Conservation (phyloP, 2,888 invertebrate species). For the Polyommatus icarus region DNA sequence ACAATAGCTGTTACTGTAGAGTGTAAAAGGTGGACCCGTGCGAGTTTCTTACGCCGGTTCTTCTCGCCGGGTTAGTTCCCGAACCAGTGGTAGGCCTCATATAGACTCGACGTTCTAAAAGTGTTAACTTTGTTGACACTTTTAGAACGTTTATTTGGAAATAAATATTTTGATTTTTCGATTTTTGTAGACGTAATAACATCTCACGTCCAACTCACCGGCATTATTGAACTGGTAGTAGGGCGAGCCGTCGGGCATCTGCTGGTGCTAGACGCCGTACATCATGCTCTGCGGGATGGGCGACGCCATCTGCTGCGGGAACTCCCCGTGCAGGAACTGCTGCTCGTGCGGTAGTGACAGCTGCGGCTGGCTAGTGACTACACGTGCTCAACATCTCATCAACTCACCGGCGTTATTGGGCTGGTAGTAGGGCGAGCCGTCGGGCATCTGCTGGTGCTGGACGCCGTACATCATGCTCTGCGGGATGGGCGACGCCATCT, state of each 20-base stretch:
- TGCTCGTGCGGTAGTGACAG: constrained; percentile 52
- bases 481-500: constrained; percentile 50
- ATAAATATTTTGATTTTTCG: too few species aligned
- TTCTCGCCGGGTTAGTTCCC: too few species aligned
- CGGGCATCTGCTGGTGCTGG: constrained; percentile 50
- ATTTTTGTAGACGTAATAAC: too few species aligned
- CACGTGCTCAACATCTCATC: too few species aligned
- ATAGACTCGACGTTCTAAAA: too few species aligned
- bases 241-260: constrained; percentile 51
- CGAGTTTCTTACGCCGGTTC: too few species aligned
- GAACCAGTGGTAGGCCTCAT: too few species aligned
- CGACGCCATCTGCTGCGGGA: constrained; percentile 52
- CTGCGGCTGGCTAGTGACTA: constrained; percentile 43
- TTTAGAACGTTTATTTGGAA: too few species aligned
- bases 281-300: constrained; percentile 43
- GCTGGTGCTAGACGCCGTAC: constrained; percentile 55
- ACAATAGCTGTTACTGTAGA: too few species aligned
- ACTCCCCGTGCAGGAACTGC: constrained; percentile 54
- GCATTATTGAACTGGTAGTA: constrained; percentile 56
- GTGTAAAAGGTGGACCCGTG: too few species aligned
- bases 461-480: constrained; percentile 50
- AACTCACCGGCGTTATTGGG: constrained; percentile 44
- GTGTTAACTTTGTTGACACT: too few species aligned
- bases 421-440: constrained; percentile 59
- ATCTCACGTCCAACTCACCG: neutral